Base-by-base conservation (phyloP, 2,888 invertebrate species). In the Apamea anceps region DNA sequence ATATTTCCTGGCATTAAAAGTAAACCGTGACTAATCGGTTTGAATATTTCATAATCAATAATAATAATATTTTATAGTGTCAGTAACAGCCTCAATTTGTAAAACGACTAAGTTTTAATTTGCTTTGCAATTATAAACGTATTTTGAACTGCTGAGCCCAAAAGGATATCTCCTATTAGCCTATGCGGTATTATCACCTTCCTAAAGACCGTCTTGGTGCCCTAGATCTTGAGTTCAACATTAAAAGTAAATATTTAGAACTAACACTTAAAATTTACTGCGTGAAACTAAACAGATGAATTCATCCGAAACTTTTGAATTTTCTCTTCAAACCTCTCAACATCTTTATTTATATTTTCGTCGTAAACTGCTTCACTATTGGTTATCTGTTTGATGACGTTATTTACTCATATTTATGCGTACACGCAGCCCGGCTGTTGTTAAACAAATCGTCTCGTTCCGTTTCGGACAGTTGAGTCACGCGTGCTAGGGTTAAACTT, bases 401-500 rank as follows among this genome's bases (percentile, higher is more conserved):
- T 89, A 87, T 90, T 90, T 87, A 87, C 87, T 82, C 81, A 88
- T 90, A 89, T 90, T 90, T 90, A 90, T 90, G 88, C 87, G 85
- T 88, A 82, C 88, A 87, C 89, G 80, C 87, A 82, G 79, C 72
- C 80, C 86, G 88, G 85, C 88, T 91, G 90, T 91, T 91, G 91
- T 92, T 89, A 91, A 91, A 92, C 89, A 90, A 91, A 89, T 90
- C 87, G 87, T 86, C 84, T 83, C 84, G 87, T 80, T 79, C 89
- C 85, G 84, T 82, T 91, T 91, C 75, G 88, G 88, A 83, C 78
- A 76, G 85, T 90, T 93, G 93, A 94, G 81, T 94, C 93, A 94
- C 84, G 79, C 83, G 88, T 87, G 90, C 90, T 91, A 91, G 88
- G 87, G 90, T 91, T 93, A 93, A 92, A 93, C 88, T 93, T 93